Evolutionary conservation across 2,113 vertebrate species (phyloP).

Genomic region (Hirundichthys speculiger): DNA sequence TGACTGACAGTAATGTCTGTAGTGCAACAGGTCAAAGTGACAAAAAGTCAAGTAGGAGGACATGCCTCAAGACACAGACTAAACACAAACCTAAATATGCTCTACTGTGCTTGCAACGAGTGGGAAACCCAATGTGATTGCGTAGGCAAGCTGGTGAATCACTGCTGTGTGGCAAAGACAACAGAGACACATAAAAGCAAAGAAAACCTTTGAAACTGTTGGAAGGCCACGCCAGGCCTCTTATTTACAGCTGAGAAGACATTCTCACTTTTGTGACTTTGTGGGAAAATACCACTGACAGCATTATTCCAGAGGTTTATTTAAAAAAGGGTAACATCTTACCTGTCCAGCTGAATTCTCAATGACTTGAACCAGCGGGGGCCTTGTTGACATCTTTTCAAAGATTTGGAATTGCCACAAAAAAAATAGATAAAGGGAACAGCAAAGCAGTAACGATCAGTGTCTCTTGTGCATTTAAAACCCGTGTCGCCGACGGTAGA

Average conservation of each 20-base stretch:
- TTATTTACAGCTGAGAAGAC: not conserved
- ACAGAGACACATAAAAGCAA: conserved; percentile 41
- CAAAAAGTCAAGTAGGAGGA: conserved; percentile 41
- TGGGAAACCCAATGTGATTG: conserved; percentile 64
- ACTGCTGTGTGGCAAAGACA: conserved; percentile 66
- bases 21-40: conserved; percentile 30
- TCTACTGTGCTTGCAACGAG: conserved; percentile 36
- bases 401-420: conserved; percentile 45
- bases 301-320: not conserved
- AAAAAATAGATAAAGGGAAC: conserved; percentile 33
- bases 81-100: conserved; percentile 60
- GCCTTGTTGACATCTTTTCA: conserved; percentile 80
- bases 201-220: conserved; percentile 18
- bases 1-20: not conserved
- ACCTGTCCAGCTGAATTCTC: conserved; percentile 82
- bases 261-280: not conserved
- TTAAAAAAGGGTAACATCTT: conserved; percentile 49
- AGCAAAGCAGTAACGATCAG: conserved; percentile 50
- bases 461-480: conserved; percentile 74
- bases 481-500: conserved; percentile 14
- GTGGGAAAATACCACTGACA: not conserved
- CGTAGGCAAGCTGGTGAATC: conserved; percentile 72
- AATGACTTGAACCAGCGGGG: conserved; percentile 81
- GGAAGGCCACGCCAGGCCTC: conserved; percentile 30
- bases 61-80: conserved; percentile 57